A percentile compares a stretch with the other conserved stretches of the same genome.
Conservation (phyloP, 2,113 vertebrate genomes). For the Paralichthys olivaceus region DNA sequence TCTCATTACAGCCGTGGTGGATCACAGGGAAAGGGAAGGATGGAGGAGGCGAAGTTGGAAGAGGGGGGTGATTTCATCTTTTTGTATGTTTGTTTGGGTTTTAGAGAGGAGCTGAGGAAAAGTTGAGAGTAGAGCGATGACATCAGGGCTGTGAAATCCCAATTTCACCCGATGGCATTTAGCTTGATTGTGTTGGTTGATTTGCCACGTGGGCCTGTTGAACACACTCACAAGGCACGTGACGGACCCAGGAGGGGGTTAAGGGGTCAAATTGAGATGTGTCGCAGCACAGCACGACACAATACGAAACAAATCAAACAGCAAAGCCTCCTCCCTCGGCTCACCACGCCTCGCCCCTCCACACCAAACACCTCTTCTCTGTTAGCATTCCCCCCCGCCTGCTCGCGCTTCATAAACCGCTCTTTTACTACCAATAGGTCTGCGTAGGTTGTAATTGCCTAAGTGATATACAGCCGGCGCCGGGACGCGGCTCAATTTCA, state of each 20-base stretch:
- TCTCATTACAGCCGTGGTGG: conserved; percentile 71
- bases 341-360: conserved; percentile 13
- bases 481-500: conserved; percentile 52
- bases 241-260: conserved; percentile 16
- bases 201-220: conserved; percentile 36
- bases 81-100: conserved; percentile 26
- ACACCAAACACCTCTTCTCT: conserved; percentile 18
- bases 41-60: conserved; percentile 18
- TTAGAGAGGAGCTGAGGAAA: conserved; percentile 7
- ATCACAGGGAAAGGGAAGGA: conserved; percentile 24
- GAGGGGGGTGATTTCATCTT: background rate
- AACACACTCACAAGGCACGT: background rate
- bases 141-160: conserved; percentile 67
- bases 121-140: conserved; percentile 35
- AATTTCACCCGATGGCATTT: conserved; percentile 63
- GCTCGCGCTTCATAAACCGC: conserved; percentile 59
- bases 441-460: conserved; percentile 67
- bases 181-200: conserved; percentile 12
- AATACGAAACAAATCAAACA: conserved; percentile 33
- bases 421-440: conserved; percentile 65
- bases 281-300: conserved; percentile 3
- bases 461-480: conserved; percentile 59
- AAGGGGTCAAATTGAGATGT: conserved; percentile 34
- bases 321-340: background rate
- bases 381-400: conserved; percentile 30